Conservation (phyloP, 1,140 invertebrate genomes). For the Mycetomoellerius zeteki region DNA sequence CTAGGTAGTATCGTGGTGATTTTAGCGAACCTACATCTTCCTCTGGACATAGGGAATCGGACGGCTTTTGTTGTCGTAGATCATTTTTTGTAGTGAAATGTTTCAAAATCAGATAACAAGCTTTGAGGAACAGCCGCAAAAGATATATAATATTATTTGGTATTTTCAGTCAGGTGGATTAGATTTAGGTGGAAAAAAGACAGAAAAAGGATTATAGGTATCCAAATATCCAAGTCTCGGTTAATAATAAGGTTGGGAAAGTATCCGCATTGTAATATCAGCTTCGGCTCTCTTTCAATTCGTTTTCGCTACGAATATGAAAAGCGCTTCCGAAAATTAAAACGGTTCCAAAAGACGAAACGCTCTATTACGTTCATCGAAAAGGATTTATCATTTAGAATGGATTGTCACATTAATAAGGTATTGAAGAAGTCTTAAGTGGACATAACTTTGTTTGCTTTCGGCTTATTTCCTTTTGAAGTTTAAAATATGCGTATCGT, state of each 20-base stretch:
- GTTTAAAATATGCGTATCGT: background rate
- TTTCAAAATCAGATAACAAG: slow-evolving; percentile 75
- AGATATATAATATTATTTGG: slow-evolving; percentile 74
- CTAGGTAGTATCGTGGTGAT: slow-evolving; percentile 17
- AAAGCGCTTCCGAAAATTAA: background rate
- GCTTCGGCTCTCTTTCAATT: slow-evolving; percentile 53
- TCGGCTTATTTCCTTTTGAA: background rate
- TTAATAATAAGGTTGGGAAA: slow-evolving; percentile 76
- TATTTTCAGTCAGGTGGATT: slow-evolving; percentile 80
- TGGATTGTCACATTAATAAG: slow-evolving; percentile 77
- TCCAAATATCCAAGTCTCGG: slow-evolving; percentile 83
- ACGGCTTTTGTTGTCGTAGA: slow-evolving; percentile 66
- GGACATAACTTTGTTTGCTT: background rate
- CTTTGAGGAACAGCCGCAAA: slow-evolving; percentile 66
- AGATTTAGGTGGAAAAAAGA: slow-evolving; percentile 65
- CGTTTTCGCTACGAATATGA: background rate
- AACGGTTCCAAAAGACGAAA: background rate
- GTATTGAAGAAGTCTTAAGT: background rate
- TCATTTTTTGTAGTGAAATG: slow-evolving; percentile 60
- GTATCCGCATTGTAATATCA: slow-evolving; percentile 57
- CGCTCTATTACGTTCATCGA: slow-evolving; percentile 80
- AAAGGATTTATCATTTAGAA: slow-evolving; percentile 82
- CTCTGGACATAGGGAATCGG: background rate
- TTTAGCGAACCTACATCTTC: slow-evolving; percentile 42
- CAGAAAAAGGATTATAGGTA: slow-evolving; percentile 82